Base-by-base conservation (phyloP, 2,797 vertebrate genomes). In the Ctenochaetus hawaiiensis region DNA sequence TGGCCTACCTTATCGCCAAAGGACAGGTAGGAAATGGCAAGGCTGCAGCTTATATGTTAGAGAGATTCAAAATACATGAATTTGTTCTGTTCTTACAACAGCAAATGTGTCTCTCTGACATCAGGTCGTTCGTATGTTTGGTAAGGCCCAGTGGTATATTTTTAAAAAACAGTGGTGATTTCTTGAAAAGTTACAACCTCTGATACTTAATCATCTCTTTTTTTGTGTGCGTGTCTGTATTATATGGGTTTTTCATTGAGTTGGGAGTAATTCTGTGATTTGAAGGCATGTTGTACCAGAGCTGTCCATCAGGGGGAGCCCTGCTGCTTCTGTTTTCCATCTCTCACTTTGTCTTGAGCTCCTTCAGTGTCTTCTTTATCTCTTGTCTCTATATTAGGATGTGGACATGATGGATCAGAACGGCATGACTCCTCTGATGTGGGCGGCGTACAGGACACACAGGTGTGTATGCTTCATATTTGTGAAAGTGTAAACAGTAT, bases 361-460 rank as follows among this genome's bases (percentile, higher is more conserved):
- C 5, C 20, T n/a, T 59, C 34, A 56, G 8, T 20, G 44, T 3
- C 65, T 22, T 34, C 14, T 9, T 8, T 41, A 48, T 43, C 13
- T 81, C 26, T 53, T 67, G 77, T 47, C 66, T 73, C 12, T 76
- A 0, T 13, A 3, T 51, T 75, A 99, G 98, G 98, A 99, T 91
- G 98, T 99, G 84, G 98, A 99, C 93, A 99, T 99, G 98, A 99
- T 99, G 98, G 98, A 99, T 95, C 98, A 99, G 92, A 99, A 99
- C 77, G 98, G 98, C 93, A 99, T 99, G 98, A 99, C 98, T 45
- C 98, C 98, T 82, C 94, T 99, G 90, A 99, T 99, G 98, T 99
- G 98, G 98, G 98, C 98, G 45, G 96, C 98, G 53, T 99, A 99
- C 91, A 96, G 98, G 91, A 99, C 98, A 70, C 98, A 99, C 91